Conservation (phyloP, 2,113 vertebrate genomes). For the Thoracochromis brauschi region DNA sequence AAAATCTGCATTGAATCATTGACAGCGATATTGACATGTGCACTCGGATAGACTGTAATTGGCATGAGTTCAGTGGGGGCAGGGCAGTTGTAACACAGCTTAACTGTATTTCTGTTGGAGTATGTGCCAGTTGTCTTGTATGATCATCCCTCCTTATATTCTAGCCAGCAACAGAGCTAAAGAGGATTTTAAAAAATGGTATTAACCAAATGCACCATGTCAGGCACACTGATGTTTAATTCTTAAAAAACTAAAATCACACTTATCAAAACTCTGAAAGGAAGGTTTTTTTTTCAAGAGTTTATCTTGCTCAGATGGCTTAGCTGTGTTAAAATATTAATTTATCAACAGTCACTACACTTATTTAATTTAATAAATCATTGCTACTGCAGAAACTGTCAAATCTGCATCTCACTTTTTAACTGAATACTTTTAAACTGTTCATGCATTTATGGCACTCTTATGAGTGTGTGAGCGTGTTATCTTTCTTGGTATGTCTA, state of each 20-base stretch:
- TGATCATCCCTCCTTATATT: conserved; percentile 30
- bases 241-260: neutral
- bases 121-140: conserved; percentile 4
- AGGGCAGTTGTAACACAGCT: neutral
- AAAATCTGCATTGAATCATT: conserved; percentile 19
- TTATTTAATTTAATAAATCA: neutral
- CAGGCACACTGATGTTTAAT: neutral
- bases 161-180: neutral
- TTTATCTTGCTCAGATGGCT: neutral
- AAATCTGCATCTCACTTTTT: neutral
- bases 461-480: neutral
- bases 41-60: neutral
- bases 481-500: neutral
- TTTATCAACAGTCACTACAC: accelerated
- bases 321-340: neutral
- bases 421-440: neutral
- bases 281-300: accelerated
- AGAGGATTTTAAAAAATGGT: conserved; percentile 34
- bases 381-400: neutral
- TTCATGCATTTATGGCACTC: neutral
- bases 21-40: neutral
- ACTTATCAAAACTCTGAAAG: neutral
- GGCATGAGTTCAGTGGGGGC: neutral
- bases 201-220: neutral
- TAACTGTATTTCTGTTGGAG: neutral